Evolutionary conservation across 2,113 vertebrate species (phyloP).

Genomic region (Dipodomys spectabilis): DNA sequence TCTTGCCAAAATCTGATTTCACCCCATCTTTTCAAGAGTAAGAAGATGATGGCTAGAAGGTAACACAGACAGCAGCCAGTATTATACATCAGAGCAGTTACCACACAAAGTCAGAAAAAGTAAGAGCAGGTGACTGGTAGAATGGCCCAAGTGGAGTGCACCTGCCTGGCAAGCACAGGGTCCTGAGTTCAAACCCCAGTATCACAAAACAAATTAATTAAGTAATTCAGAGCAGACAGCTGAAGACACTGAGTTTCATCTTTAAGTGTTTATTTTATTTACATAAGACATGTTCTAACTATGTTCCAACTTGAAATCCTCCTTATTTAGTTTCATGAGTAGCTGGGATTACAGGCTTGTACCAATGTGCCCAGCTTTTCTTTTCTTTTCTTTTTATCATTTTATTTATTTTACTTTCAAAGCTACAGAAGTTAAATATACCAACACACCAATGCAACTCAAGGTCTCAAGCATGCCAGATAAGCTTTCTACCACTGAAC

Average conservation of each 20-base stretch:
- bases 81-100: background rate
- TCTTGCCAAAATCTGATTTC: conserved; percentile 9
- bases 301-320: background rate
- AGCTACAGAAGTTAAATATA: background rate
- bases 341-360: background rate
- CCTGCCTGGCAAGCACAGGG: too few species aligned
- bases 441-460: background rate
- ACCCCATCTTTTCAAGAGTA: conserved; percentile 7
- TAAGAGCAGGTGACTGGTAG: too few species aligned
- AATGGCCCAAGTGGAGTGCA: too few species aligned
- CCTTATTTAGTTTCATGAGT: background rate
- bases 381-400: background rate
- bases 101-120: background rate
- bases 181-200: too few species aligned
- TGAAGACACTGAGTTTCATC: background rate
- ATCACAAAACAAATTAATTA: too few species aligned
- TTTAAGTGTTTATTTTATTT: too few species aligned
- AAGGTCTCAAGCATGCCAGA: background rate
- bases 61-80: background rate
- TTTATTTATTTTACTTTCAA: conserved; percentile 15
- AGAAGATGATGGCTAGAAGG: conserved; percentile 27
- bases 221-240: background rate
- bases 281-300: too few species aligned
- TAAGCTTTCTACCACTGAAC: background rate
- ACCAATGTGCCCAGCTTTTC: background rate